These are phyloP conservation scores for Coreius guichenoti DNA, from an alignment of 2,797 vertebrate genomes.

Conservation along the genomic window DNA sequence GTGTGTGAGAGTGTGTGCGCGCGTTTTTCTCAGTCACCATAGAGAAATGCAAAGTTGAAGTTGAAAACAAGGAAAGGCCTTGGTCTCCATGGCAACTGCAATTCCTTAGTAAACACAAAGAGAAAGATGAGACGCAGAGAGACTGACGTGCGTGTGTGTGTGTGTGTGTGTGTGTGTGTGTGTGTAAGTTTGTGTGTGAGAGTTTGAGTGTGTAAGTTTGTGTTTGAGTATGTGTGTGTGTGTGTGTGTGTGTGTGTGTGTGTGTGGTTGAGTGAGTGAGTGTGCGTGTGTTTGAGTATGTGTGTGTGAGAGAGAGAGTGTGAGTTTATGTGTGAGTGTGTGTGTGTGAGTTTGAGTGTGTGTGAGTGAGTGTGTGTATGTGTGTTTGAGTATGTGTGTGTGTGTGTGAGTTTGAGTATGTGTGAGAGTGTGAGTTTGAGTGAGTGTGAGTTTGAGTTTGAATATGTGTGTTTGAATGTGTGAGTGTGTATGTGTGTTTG, in stretches of 20 bases:
- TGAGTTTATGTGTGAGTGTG: background rate
- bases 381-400: no score
- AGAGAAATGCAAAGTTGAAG: slow-evolving; percentile 59
- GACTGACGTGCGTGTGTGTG: background rate
- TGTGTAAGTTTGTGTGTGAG: background rate
- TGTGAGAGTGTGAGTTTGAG: no score
- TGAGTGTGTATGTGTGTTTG: no score
- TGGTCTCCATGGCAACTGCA: slow-evolving; percentile 77
- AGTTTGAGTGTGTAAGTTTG: background rate
- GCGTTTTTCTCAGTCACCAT: slow-evolving; percentile 59
- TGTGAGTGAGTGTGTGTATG: no score
- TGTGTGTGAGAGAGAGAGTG: background rate
- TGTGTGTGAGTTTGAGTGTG: background rate
- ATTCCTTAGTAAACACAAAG: slow-evolving; percentile 63
- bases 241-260: background rate
- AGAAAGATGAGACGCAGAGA: slow-evolving; percentile 30
- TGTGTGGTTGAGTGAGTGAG: background rate
- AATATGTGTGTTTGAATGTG: no score
- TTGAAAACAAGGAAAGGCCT: slow-evolving; percentile 70
- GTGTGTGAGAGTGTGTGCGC: slow-evolving; percentile 25
- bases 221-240: background rate
- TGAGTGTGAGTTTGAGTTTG: no score
- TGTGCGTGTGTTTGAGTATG: background rate
- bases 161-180: background rate
- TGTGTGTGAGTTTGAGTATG: no score